These are phyloP conservation scores for Odocoileus virginianus DNA, from an alignment of 2,113 vertebrate species.

Conservation along the genomic window DNA sequence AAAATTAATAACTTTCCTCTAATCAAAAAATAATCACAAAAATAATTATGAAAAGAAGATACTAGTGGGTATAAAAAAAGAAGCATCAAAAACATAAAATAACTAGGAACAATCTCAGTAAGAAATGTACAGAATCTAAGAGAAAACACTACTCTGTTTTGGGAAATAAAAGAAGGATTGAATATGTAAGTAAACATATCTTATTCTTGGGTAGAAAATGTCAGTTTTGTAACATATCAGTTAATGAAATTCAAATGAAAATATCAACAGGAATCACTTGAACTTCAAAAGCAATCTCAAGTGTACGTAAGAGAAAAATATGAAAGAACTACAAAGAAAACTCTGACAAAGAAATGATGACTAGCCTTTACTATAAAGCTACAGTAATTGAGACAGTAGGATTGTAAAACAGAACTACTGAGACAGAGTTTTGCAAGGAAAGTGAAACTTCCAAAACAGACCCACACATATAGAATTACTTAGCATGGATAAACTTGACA, in stretches of 20 bases:
- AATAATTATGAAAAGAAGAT: background rate
- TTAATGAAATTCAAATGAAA: background rate
- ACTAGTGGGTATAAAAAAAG: background rate
- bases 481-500: background rate
- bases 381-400: background rate
- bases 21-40: background rate
- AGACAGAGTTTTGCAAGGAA: background rate
- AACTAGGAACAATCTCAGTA: background rate
- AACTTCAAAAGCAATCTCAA: slow-evolving; percentile 18
- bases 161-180: slow-evolving; percentile 4
- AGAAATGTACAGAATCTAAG: background rate
- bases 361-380: background rate
- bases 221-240: background rate
- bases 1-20: background rate
- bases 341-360: background rate
- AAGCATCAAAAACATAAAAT: background rate
- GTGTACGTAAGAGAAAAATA: background rate
- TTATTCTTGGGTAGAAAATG: background rate
- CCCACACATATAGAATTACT: background rate
- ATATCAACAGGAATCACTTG: background rate
- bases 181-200: background rate
- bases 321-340: background rate
- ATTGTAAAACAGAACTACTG: background rate
- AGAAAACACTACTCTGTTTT: background rate
- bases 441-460: background rate